A percentile compares a stretch with the other conserved stretches of the same genome.
Evolutionary conservation across 2,888 invertebrate species (phyloP).

Genomic region (Baronia brevicornis): DNA sequence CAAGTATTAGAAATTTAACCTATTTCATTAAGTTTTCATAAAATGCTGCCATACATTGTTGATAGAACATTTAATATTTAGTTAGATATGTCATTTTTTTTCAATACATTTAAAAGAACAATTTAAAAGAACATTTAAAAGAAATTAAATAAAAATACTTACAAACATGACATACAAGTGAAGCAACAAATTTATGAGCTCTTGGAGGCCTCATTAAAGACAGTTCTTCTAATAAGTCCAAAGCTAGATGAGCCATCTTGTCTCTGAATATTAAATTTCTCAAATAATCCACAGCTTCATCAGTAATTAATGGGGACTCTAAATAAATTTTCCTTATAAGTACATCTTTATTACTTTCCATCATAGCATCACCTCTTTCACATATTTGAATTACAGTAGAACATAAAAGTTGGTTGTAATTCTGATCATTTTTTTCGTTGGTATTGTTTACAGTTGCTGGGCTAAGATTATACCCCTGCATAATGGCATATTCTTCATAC

Average conservation of each 20-base stretch:
- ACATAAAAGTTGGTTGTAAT: constrained; percentile 89
- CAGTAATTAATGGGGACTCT: constrained; percentile 93
- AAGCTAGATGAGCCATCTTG: constrained; percentile 80
- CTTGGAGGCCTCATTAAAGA: constrained; percentile 89
- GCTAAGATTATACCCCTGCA: constrained; percentile 82
- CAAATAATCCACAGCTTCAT: constrained; percentile 88
- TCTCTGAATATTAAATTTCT: constrained; percentile 85
- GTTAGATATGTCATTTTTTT: too few relatives aligned
- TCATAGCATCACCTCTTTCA: constrained; percentile 58
- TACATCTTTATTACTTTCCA: constrained; percentile 63
- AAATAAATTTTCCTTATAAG: constrained; percentile 83
- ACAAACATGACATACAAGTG: constrained; percentile 85
- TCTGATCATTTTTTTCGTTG: constrained; percentile 80
- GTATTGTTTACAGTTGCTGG: constrained; percentile 65
- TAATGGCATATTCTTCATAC: constrained; percentile 95
- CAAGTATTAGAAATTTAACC: too few relatives aligned
- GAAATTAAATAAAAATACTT: constrained; percentile 33
- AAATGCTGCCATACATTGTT: too few relatives aligned
- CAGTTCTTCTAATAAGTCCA: constrained; percentile 91
- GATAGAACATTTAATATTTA: too few relatives aligned
- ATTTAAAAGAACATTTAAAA: not conserved
- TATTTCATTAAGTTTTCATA: too few relatives aligned
- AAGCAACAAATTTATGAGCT: constrained; percentile 85
- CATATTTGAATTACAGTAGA: constrained; percentile 80
- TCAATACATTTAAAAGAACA: too few relatives aligned